Percentiles rank a stretch among this genome's conserved stretches.
phyloP scores from a whole-genome alignment of 1,140 invertebrate species.

The Drosophila kanapiae region DNA sequence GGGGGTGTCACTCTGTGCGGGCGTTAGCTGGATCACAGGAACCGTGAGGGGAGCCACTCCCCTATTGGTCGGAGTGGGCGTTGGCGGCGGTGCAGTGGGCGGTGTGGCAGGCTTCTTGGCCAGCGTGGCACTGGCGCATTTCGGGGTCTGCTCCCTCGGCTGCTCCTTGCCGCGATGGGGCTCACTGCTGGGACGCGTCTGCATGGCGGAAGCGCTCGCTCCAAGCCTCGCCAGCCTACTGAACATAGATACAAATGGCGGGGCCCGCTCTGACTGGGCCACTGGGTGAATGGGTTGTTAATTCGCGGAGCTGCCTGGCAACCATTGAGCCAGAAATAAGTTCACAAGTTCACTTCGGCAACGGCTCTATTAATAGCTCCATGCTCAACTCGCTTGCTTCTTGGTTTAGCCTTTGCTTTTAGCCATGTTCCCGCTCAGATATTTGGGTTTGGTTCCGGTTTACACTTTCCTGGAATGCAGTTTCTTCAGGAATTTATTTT shows the following conservation, averaged over 20 bases:
- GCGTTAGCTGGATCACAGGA: conserved; percentile 62
- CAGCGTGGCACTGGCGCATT: conserved; percentile 63
- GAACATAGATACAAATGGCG: conserved; percentile 10
- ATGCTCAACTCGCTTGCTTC: conserved; percentile 38
- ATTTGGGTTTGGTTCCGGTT: not conserved
- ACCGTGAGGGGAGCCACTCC: conserved; percentile 35
- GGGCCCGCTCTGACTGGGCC: conserved; percentile 51
- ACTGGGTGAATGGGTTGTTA: conserved; percentile 75
- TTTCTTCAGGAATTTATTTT: not conserved
- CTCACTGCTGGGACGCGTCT: conserved; percentile 63
- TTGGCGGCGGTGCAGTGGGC: conserved; percentile 47
- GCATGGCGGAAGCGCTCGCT: conserved; percentile 60
- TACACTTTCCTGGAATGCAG: not conserved
- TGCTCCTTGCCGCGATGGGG: conserved; percentile 54
- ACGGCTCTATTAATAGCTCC: conserved; percentile 81
- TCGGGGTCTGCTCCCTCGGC: conserved; percentile 14
- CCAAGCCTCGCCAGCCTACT: conserved; percentile 61
- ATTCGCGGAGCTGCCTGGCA: conserved; percentile 70
- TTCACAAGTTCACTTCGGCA: conserved; percentile 76
- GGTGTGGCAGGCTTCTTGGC: conserved; percentile 40
- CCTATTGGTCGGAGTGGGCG: conserved; percentile 44
- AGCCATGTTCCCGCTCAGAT: conserved; percentile 1
- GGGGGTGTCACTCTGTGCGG: conserved; percentile 38
- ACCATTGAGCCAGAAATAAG: conserved; percentile 77
- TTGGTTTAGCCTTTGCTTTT: conserved; percentile 26